These are phyloP conservation scores for Ormyrus labotus DNA, from an alignment of 2,888 invertebrate species.

Conservation along the genomic window DNA sequence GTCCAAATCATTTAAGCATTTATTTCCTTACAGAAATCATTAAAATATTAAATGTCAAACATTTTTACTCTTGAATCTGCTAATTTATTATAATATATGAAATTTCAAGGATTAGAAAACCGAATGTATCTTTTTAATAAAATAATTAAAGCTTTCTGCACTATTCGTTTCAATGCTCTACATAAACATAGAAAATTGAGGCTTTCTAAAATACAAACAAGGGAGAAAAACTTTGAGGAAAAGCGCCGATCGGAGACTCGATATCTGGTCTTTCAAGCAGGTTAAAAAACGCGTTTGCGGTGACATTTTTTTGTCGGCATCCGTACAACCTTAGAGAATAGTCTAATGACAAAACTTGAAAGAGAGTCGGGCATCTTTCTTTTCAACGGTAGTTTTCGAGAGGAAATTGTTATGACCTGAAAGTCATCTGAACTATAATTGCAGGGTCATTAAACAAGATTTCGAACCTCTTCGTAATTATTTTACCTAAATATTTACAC, in stretches of 20 bases:
- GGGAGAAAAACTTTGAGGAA: conserved; percentile 16
- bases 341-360: conserved; percentile 6
- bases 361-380: conserved; percentile 12
- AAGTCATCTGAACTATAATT: no score
- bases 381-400: conserved; percentile 28
- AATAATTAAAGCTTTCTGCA: no score
- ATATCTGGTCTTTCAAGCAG: conserved; percentile 17
- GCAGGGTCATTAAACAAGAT: no score
- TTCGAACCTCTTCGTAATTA: no score
- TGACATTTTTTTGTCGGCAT: conserved; percentile 30
- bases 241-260: not conserved
- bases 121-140: no score
- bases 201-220: conserved; percentile 46
- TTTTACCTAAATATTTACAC: no score
- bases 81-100: no score
- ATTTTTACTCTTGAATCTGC: no score
- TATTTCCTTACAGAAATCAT: no score
- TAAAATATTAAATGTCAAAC: no score
- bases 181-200: conserved; percentile 10
- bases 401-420: conserved; percentile 16
- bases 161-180: not conserved
- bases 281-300: conserved; percentile 36
- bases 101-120: no score
- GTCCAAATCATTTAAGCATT: no score
- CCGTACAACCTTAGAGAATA: conserved; percentile 34